Conservation (phyloP, 2,888 invertebrate species). For the Epirrita christyi region DNA sequence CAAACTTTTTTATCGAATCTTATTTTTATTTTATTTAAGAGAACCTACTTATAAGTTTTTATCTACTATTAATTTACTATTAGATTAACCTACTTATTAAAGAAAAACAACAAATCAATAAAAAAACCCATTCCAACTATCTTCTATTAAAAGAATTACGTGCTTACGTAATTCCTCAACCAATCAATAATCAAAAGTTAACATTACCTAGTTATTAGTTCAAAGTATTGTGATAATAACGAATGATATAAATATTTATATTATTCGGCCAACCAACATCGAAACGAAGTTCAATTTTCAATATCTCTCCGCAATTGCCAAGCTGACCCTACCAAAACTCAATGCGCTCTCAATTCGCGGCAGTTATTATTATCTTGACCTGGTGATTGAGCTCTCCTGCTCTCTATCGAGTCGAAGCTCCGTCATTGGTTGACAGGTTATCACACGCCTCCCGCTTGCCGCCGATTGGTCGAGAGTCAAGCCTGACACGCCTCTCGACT, state of each 20-base stretch:
- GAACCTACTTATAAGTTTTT: constrained; percentile 29
- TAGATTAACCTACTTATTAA: neutral
- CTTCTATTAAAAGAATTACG: neutral
- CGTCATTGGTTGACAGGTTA: constrained; percentile 67
- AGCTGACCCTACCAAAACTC: constrained; percentile 80
- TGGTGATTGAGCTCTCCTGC: constrained; percentile 82
- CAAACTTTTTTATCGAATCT: constrained; percentile 56
- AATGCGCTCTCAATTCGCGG: constrained; percentile 83
- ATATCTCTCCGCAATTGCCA: constrained; percentile 72
- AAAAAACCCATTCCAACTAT: neutral
- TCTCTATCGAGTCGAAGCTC: constrained; percentile 60
- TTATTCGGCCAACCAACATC: constrained; percentile 47
- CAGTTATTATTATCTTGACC: constrained; percentile 84
- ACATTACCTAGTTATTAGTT: neutral
- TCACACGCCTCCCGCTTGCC: constrained; percentile 69
- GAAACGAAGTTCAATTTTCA: constrained; percentile 63
- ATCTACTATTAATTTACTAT: constrained; percentile 26
- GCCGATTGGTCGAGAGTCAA: constrained; percentile 69
- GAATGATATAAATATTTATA: neutral
- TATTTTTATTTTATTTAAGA: constrained; percentile 44
- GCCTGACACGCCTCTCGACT: constrained; percentile 70
- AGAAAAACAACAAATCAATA: neutral
- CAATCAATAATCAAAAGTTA: neutral
- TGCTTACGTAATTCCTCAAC: neutral
- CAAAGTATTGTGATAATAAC: constrained; percentile 3